A percentile compares a stretch with the other conserved stretches of the same genome.
These are phyloP conservation scores for Drosophila glabriapex DNA, from an alignment of 2,888 invertebrate genomes.

Conservation along the genomic window DNA sequence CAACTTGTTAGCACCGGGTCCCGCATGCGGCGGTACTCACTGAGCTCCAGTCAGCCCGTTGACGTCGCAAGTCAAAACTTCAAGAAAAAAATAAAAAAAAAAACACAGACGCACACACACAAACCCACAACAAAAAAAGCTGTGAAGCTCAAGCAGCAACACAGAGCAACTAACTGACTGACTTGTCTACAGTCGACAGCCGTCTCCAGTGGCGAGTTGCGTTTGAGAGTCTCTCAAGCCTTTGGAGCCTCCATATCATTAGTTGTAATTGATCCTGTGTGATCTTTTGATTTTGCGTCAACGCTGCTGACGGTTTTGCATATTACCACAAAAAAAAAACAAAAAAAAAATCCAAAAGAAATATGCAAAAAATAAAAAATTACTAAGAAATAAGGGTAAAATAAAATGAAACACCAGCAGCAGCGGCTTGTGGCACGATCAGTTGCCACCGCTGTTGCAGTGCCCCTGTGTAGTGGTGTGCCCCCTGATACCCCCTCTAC, in stretches of 20 bases:
- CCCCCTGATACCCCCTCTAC: not conserved
- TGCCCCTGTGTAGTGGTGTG: not conserved
- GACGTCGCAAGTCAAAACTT: constrained; percentile 66
- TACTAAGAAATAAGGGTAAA: constrained; percentile 13
- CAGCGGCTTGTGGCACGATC: constrained; percentile 64
- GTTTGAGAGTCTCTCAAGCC: constrained; percentile 11
- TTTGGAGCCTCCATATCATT: constrained; percentile 74
- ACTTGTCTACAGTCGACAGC: constrained; percentile 19
- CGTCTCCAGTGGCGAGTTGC: constrained; percentile 16
- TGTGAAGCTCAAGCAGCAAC: constrained; percentile 23
- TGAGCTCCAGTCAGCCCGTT: constrained; percentile 61
- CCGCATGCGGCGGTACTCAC: constrained; percentile 57
- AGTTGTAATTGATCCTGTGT: constrained; percentile 82
- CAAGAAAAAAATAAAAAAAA: constrained; percentile 10
- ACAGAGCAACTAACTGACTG: not conserved
- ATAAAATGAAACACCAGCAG: constrained; percentile 36
- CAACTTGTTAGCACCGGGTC: constrained; percentile 78
- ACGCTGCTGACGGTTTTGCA: constrained; percentile 69
- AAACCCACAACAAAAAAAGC: not conserved
- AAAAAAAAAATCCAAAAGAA: not conserved
- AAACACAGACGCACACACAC: constrained; percentile 2
- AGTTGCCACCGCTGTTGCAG: constrained; percentile 1
- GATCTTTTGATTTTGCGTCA: constrained; percentile 82
- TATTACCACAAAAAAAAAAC: constrained; percentile 32
- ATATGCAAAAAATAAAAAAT: constrained; percentile 10